Evolutionary conservation across 1,140 invertebrate genomes (phyloP).

Genomic region (Drosophila paulistorum): DNA sequence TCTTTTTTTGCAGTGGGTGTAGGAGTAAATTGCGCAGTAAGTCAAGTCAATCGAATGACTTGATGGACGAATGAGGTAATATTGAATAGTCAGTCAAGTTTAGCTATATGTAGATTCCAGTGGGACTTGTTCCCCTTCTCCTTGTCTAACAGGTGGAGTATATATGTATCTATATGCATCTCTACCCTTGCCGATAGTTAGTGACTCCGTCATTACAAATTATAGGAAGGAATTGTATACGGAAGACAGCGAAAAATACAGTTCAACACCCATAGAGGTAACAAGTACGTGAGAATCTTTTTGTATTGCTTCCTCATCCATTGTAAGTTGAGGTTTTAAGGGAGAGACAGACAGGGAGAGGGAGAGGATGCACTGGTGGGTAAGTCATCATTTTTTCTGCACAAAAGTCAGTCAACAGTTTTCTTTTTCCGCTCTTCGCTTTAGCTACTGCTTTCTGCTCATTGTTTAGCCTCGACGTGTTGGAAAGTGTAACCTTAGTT

Average conservation of each 20-base stretch:
- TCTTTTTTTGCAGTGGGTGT: slow-evolving; percentile 33
- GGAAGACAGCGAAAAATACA: slow-evolving; percentile 33
- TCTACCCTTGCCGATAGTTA: slow-evolving; percentile 6
- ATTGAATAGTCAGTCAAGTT: slow-evolving; percentile 7
- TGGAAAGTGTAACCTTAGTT: slow-evolving; percentile 70
- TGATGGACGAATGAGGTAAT: slow-evolving; percentile 55
- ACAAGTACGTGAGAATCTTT: slow-evolving; percentile 76
- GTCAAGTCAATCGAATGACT: slow-evolving; percentile 5
- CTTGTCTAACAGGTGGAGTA: not conserved
- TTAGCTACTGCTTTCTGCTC: slow-evolving; percentile 5
- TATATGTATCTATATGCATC: too few species aligned
- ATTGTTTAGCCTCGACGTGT: slow-evolving; percentile 49
- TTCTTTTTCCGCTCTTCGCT: slow-evolving; percentile 12
- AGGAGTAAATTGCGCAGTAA: slow-evolving; percentile 61
- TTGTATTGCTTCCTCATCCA: slow-evolving; percentile 70
- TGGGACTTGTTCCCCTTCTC: not conserved
- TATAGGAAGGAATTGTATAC: slow-evolving; percentile 45
- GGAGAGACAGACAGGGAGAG: slow-evolving; percentile 7
- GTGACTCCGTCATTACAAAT: slow-evolving; percentile 13
- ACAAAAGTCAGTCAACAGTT: slow-evolving; percentile 51
- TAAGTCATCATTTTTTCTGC: slow-evolving; percentile 32
- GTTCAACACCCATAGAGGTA: slow-evolving; percentile 70
- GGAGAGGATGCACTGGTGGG: slow-evolving; percentile 18
- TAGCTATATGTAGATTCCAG: not conserved
- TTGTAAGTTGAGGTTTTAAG: slow-evolving; percentile 37